Base-by-base conservation (phyloP, 53 echinoderm and acorn worm species). In the Paracentrotus lividus region DNA sequence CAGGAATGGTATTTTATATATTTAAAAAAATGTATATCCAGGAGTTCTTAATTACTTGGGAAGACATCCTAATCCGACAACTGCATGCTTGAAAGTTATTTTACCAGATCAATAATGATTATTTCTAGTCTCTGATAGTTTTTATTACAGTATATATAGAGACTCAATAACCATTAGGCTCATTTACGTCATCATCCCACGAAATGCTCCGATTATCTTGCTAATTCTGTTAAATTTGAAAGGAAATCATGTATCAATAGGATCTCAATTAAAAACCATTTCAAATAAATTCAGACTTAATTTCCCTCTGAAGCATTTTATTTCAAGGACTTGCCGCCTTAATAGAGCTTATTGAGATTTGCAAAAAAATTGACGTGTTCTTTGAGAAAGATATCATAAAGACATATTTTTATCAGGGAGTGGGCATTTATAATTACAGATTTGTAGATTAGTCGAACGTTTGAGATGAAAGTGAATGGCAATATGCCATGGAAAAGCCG, bases 361-460 rank as follows among this genome's bases (percentile, higher is more conserved):
- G 81, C 24, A 47, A 14, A 26, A n/a, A 81, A 32, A n/a, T n/a
- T 81, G 81, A 47, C 2, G 81, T 18, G 16, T 47, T 23, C 47
- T 81, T 42, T 7, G 23, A 8, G 77, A 47, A 45, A 81, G 81
- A 45, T 81, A 9, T 81, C 26, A 42, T 42, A 26, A 47, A 45
- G 49, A 81, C 26, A 5, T 81, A n/a, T n/a, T n/a, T 81, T 81
- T 81, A 81, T 81, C 81, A 81, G 81, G 81, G 81, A 81, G 81
- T 81, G 81, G 81, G 81, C 24, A 44, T 45, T 81, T 47, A 76
- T 81, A 47, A 0, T 42, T 42, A n/a, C 44, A 81, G 81, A 81
- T 81, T 44, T 0, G 47, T n/a, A 81, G 81, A 81, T 81, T 45
- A 81, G n/a, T 49, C 26, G 1, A 44, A 81, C 21, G 40, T 72